A percentile compares a stretch with the other conserved stretches of the same genome.
Evolutionary conservation across 2,888 invertebrate genomes (phyloP).

Genomic region (Corythucha ciliata): DNA sequence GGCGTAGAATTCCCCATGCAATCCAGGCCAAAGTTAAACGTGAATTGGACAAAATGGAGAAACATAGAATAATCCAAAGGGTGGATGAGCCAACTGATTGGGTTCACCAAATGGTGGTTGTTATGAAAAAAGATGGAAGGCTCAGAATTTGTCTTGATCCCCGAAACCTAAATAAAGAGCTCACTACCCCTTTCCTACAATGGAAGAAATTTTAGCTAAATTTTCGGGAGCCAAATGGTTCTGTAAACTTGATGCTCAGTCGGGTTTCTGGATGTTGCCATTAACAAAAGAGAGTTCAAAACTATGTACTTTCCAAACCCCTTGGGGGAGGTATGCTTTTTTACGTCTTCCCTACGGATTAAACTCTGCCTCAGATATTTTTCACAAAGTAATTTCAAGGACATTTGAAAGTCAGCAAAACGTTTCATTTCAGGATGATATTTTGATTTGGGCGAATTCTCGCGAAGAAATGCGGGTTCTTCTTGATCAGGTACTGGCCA

Average conservation of each 20-base stretch:
- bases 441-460: slow-evolving; percentile 18
- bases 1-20: slow-evolving; percentile 7
- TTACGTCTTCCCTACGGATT: slow-evolving; percentile 39
- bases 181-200: slow-evolving; percentile 14
- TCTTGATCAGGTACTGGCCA: slow-evolving; percentile 17
- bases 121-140: slow-evolving; percentile 5
- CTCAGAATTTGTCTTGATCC: slow-evolving; percentile 21
- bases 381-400: slow-evolving; percentile 10
- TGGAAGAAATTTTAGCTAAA: slow-evolving; percentile 13
- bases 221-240: slow-evolving; percentile 3
- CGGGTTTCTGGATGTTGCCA: slow-evolving; percentile 19
- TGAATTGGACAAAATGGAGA: slow-evolving; percentile 14
- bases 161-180: slow-evolving; percentile 14
- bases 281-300: neutral
- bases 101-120: slow-evolving; percentile 13
- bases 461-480: slow-evolving; percentile 12
- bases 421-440: slow-evolving; percentile 26
- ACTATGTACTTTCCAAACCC: slow-evolving; percentile 19
- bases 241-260: slow-evolving; percentile 14
- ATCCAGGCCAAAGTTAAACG: slow-evolving; percentile 5
- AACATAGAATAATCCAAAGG: neutral
- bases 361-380: slow-evolving; percentile 35
- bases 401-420: slow-evolving; percentile 23
- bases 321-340: slow-evolving; percentile 34
- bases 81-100: slow-evolving; percentile 7